Evolutionary conservation across 2,113 vertebrate species (phyloP), one percentile per base, ranked within the genome.

Genomic region (Clarias macrocephalus): DNA sequence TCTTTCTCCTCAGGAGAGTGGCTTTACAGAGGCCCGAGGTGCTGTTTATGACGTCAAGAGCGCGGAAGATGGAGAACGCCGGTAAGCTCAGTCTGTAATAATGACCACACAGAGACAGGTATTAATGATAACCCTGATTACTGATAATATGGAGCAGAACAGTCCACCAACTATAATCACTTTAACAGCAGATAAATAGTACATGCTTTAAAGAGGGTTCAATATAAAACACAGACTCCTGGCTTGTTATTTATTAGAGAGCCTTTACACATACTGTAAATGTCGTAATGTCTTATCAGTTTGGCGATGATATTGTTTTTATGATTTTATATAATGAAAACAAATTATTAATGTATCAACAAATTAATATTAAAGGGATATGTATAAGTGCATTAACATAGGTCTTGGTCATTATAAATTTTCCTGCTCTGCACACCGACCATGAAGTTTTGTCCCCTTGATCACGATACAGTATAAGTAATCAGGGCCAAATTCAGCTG

Each of bases 1-100:
- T 60, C 28, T 79, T 9, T 33, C 62, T 87, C 89, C 92, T 52
- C 93, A 99, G 98, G 96, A 96, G 97, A 95, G 89, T 98, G 92
- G 95, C 96, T 81, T 93, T 98, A 76, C 96, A 96, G 93, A 92
- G 95, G 92, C 96, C 97, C 89, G 95, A 94, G 94, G 92, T 94
- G 63, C 91, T 97, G 92, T 95, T 97, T 92, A 95, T 94, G 82
- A 94, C 95, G 54, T 92, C 91, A 85, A 95, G 91, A 94, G 89
- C 28, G 93, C 94, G 95, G 94, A 91, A 95, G 91, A 92, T 93
- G 93, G 42, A 25, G 57, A 93, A 94, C 95, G 92, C 92, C 93
- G 97, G 97, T 98, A 96, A 97, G 85, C 7, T 81, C 82, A 59
- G 15, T 33, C 33, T 25, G 57, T 63, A 42, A 73, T 48, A 42